A percentile compares a stretch with the other conserved stretches of the same genome.
Conservation (phyloP, 2,888 invertebrate genomes). For the Argynnis bischoffii region DNA sequence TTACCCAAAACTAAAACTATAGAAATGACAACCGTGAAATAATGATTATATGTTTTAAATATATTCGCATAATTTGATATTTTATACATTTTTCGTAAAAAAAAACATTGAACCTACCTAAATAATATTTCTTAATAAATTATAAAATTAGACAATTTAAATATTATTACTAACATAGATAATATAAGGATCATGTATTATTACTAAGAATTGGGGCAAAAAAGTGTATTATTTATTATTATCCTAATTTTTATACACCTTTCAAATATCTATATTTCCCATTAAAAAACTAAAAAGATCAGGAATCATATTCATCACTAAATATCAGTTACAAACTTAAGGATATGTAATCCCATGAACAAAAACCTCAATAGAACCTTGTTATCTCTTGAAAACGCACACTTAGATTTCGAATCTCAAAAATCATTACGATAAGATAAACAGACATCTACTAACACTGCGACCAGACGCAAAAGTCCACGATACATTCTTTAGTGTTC, state of each 20-base stretch:
- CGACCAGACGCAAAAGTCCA: constrained; percentile 50
- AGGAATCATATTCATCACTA: constrained; percentile 9
- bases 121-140: no score
- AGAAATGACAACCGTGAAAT: constrained; percentile 25
- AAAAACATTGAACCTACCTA: no score
- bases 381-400: constrained; percentile 70
- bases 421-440: constrained; percentile 79
- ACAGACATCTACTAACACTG: constrained; percentile 50
- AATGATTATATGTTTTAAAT: constrained; percentile 4
- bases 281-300: constrained; percentile 8
- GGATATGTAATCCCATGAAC: constrained; percentile 40
- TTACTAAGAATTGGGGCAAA: neutral
- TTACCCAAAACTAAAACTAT: constrained; percentile 28
- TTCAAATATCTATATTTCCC: neutral
- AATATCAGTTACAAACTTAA: constrained; percentile 42
- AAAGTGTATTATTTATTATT: neutral
- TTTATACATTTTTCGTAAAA: no score
- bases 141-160: no score
- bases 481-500: constrained; percentile 7
- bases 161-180: no score
- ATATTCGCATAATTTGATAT: no score
- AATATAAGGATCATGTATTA: no score
- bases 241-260: neutral
- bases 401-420: constrained; percentile 71
- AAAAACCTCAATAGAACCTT: constrained; percentile 39